phyloP scores from a whole-genome alignment of 2,113 vertebrate genomes.

The Pteropus alecto region DNA sequence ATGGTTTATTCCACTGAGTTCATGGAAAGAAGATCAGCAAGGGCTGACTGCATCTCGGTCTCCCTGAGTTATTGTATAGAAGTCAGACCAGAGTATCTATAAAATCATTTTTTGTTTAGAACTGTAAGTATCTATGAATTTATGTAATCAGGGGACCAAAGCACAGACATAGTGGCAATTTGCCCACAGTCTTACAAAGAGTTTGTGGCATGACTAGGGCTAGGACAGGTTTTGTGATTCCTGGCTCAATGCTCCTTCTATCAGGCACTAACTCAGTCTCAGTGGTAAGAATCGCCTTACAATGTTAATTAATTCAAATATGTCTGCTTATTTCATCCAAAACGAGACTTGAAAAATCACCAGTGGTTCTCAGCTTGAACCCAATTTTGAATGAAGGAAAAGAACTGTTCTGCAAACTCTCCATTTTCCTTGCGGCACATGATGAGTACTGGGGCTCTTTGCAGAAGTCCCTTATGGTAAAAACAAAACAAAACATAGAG shows the following conservation, averaged over 20 bases:
- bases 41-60: background rate
- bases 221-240: background rate
- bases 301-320: constrained; percentile 37
- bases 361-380: constrained; percentile 34
- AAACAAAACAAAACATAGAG: constrained; percentile 58
- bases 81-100: background rate
- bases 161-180: background rate
- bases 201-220: background rate
- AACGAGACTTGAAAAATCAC: constrained; percentile 46
- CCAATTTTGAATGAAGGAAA: constrained; percentile 47
- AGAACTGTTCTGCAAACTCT: constrained; percentile 44
- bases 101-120: background rate
- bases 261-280: background rate
- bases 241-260: background rate
- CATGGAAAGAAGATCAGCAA: background rate
- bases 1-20: background rate
- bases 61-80: background rate
- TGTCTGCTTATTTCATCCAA: background rate
- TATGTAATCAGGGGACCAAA: background rate
- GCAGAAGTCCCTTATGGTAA: constrained; percentile 60
- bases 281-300: background rate
- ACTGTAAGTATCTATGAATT: background rate
- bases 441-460: constrained; percentile 27
- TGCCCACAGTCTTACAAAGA: background rate
- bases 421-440: constrained; percentile 23